phyloP scores from a whole-genome alignment of 2,113 vertebrate genomes.

The Cnemophilus loriae region DNA sequence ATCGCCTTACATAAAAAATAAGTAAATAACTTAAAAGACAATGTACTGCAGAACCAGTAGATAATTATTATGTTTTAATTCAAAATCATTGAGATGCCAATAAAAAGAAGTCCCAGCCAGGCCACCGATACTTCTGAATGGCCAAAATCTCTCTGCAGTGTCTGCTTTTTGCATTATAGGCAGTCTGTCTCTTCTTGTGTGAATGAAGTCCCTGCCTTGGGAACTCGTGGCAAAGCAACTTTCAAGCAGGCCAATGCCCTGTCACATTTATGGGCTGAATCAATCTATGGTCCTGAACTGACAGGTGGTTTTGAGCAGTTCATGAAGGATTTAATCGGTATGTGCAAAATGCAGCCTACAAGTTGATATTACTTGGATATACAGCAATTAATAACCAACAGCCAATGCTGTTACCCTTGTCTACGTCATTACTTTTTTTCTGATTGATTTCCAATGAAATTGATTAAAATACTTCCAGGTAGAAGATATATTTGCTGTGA shows the following conservation, averaged over 20 bases:
- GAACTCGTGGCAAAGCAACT: not conserved
- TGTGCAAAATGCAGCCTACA: not conserved
- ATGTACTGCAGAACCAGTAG: not conserved
- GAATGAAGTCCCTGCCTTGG: not conserved
- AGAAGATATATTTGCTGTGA: not conserved
- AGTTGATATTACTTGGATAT: not conserved
- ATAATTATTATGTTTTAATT: not conserved
- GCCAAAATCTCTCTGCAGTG: not conserved
- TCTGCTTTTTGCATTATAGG: rapidly evolving
- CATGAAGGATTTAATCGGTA: not conserved
- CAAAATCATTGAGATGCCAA: not conserved
- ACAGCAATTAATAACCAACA: not conserved
- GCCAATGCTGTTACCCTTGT: not conserved
- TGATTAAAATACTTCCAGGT: not conserved
- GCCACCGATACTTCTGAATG: not conserved
- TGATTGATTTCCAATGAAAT: rapidly evolving
- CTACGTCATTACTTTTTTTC: not conserved
- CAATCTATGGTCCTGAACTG: not conserved
- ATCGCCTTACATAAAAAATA: not conserved
- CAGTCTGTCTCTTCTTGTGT: not conserved
- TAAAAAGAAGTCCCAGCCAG: not conserved
- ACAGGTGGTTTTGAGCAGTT: not conserved
- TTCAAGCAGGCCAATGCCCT: not conserved
- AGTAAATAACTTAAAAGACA: not conserved
- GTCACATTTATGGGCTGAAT: not conserved